Evolutionary conservation across 1,140 invertebrate genomes (phyloP).

Genomic region (Drosophila equinoxialis): DNA sequence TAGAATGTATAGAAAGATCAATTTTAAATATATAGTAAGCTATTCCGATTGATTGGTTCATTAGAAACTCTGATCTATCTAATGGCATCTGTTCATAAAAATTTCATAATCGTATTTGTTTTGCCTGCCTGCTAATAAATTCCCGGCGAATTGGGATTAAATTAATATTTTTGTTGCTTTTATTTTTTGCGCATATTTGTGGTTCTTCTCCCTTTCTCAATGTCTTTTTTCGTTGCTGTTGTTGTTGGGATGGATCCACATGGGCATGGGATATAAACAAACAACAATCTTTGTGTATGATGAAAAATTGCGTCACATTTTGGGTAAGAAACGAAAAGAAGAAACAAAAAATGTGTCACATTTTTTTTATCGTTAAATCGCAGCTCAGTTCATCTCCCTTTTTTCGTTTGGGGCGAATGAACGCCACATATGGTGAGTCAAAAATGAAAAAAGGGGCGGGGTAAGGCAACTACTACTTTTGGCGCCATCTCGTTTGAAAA

Average conservation of each 20-base stretch:
- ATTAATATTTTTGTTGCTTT: neutral
- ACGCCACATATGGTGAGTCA: constrained; percentile 15
- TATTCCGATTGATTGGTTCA: too few species aligned
- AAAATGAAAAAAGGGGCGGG: neutral
- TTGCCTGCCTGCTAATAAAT: neutral
- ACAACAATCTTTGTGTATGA: constrained; percentile 23
- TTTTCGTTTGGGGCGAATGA: constrained; percentile 23
- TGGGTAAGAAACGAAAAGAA: neutral
- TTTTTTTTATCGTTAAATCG: constrained; percentile 45
- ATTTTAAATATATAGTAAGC: too few species aligned
- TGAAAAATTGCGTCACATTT: constrained; percentile 72
- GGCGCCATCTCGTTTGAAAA: neutral
- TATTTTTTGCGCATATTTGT: neutral
- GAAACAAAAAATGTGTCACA: constrained; percentile 62
- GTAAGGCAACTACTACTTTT: neutral
- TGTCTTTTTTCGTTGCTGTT: constrained; percentile 3
- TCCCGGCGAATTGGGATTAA: constrained; percentile 6
- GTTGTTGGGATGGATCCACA: constrained; percentile 32
- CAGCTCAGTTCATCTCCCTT: neutral
- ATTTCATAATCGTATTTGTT: neutral
- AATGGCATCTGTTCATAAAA: too few species aligned
- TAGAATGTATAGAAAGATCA: too few species aligned
- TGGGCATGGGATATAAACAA: constrained; percentile 47
- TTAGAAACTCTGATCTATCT: too few species aligned
- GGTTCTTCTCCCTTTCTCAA: neutral